Conservation (phyloP, 2,113 vertebrate genomes). For the Archilochus colubris region DNA sequence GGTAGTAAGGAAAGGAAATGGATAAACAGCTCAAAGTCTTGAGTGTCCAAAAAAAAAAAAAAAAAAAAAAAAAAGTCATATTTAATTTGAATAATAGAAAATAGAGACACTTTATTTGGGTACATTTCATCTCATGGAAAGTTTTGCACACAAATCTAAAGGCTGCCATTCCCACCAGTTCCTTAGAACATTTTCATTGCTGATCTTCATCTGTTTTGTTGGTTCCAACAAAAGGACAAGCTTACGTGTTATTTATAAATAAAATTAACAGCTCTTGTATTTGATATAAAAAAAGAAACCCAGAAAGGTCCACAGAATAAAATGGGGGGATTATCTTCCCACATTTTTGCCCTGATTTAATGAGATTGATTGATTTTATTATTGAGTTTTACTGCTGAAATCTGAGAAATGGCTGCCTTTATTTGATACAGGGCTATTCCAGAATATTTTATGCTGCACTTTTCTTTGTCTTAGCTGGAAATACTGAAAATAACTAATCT, state of each 20-base stretch:
- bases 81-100: constrained; percentile 62
- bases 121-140: constrained; percentile 45
- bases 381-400: neutral
- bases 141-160: constrained; percentile 31
- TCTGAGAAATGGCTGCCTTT: neutral
- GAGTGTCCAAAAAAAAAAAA: constrained; percentile 30
- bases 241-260: neutral
- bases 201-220: neutral
- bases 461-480: neutral
- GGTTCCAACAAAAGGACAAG: neutral
- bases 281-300: neutral
- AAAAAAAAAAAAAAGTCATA: constrained; percentile 48
- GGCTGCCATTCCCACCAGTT: neutral
- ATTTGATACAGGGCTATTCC: neutral
- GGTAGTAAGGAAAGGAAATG: constrained; percentile 63
- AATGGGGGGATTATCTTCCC: neutral
- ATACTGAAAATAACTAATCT: neutral
- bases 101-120: constrained; percentile 58
- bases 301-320: neutral
- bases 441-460: neutral
- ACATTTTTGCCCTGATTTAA: neutral
- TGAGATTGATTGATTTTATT: neutral
- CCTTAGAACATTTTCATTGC: neutral
- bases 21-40: constrained; percentile 68
- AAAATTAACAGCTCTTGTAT: neutral